Evolutionary conservation across 2,888 invertebrate genomes (phyloP).

Genomic region (Carcina quercana): DNA sequence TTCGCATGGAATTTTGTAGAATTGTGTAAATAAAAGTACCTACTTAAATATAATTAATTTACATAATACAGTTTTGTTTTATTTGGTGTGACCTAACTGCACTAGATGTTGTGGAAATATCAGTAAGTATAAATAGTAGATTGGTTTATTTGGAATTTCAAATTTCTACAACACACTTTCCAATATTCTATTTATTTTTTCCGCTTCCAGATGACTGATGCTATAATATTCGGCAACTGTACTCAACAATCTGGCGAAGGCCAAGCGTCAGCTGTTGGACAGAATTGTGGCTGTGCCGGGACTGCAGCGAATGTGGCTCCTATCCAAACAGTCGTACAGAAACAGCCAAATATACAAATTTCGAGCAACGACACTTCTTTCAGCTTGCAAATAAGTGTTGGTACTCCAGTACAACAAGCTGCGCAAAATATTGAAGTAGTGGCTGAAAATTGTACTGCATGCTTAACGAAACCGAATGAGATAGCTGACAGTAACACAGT

Average conservation of each 20-base stretch:
- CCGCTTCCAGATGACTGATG: slow-evolving; percentile 47
- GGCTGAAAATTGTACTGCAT: slow-evolving; percentile 5
- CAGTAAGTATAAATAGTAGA: too few species aligned
- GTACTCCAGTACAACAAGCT: too few species aligned
- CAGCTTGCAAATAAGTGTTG: too few species aligned
- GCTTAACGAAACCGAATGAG: slow-evolving; percentile 16
- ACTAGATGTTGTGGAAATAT: too few species aligned
- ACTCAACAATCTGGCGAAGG: too few species aligned
- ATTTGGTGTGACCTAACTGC: slow-evolving; percentile 10
- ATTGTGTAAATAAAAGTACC: slow-evolving; percentile 33
- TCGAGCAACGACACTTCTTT: not conserved
- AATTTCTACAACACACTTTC: not conserved
- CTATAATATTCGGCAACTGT: too few species aligned
- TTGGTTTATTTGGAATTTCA: too few species aligned
- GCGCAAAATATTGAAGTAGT: slow-evolving; percentile 2
- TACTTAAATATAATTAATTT: slow-evolving; percentile 26
- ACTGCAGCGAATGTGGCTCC: too few species aligned
- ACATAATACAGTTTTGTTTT: slow-evolving; percentile 24
- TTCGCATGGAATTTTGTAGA: slow-evolving; percentile 25
- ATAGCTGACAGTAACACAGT: slow-evolving; percentile 29
- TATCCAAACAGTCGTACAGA: not conserved
- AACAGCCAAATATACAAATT: not conserved
- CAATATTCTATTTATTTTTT: too few species aligned
- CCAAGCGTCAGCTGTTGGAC: too few species aligned
- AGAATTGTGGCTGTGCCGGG: slow-evolving; percentile 15